Evolutionary conservation across 2,888 invertebrate genomes (phyloP).

Genomic region (Iselma pallidipennis): DNA sequence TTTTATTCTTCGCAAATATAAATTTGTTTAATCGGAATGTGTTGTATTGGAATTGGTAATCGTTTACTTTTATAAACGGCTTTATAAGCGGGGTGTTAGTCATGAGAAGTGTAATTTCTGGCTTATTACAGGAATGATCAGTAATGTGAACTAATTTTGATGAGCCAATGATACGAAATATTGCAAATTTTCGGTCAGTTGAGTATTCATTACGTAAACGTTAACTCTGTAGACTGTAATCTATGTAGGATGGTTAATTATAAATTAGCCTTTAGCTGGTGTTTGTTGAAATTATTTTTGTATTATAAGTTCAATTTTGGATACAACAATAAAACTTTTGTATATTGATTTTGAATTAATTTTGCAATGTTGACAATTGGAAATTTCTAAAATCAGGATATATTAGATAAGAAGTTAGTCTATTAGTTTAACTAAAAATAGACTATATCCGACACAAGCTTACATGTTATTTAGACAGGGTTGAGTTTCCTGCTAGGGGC

Average conservation of each 20-base stretch:
- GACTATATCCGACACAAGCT: conserved; percentile 11
- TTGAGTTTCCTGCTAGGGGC: conserved; percentile 23
- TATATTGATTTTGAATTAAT: too few species aligned
- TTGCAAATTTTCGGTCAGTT: background rate
- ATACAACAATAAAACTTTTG: too few species aligned
- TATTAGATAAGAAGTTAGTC: conserved; percentile 7
- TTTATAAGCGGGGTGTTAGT: too few species aligned
- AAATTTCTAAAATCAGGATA: background rate
- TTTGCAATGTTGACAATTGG: background rate
- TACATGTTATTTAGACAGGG: conserved; percentile 22
- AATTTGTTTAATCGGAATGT: background rate
- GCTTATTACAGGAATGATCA: background rate
- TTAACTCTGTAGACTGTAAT: background rate
- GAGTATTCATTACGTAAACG: background rate
- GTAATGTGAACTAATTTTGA: background rate
- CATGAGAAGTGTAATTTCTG: background rate
- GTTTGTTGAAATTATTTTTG: background rate
- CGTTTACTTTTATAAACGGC: background rate
- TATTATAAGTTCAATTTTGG: background rate
- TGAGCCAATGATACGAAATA: too few species aligned
- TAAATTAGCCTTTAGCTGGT: background rate
- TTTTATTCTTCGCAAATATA: too few species aligned
- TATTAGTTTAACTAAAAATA: conserved; percentile 17
- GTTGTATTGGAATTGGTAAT: background rate
- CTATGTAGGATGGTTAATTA: background rate